phyloP scores from a whole-genome alignment of 30 jellyfish, hydroid and myxozoan species.

The Rhopilema esculentum region DNA sequence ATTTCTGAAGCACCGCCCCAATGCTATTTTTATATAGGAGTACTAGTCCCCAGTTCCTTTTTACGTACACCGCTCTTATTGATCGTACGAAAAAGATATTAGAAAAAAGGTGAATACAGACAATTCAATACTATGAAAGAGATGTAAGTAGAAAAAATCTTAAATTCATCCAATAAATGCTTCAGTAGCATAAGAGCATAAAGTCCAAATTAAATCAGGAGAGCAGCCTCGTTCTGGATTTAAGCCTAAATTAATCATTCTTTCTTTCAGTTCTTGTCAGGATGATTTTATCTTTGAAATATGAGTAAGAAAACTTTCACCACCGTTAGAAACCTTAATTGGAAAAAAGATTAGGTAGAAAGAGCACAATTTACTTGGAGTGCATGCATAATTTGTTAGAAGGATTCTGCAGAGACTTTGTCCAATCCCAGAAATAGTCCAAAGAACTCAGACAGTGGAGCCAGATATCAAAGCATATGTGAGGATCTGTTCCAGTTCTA shows the following conservation, averaged over 20 bases:
- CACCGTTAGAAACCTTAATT: not conserved
- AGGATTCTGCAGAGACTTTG: slow-evolving; percentile 47
- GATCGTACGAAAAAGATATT: not conserved
- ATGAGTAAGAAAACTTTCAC: slow-evolving; percentile 9
- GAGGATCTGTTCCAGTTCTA: slow-evolving; percentile 33
- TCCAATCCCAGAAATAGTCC: slow-evolving; percentile 23
- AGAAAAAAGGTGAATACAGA: slow-evolving; percentile 1
- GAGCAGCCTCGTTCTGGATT: slow-evolving; percentile 26
- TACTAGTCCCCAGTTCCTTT: slow-evolving; percentile 22
- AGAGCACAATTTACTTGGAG: slow-evolving; percentile 38
- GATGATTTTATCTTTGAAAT: slow-evolving; percentile 8
- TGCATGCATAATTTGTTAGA: slow-evolving; percentile 29
- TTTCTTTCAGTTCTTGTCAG: not conserved
- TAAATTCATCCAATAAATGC: slow-evolving; percentile 10
- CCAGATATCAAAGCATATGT: slow-evolving; percentile 44
- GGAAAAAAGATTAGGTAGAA: slow-evolving; percentile 37
- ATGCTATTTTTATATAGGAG: slow-evolving; percentile 37
- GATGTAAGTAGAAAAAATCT: slow-evolving; percentile 12
- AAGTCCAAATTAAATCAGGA: slow-evolving; percentile 12
- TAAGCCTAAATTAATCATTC: slow-evolving; percentile 3
- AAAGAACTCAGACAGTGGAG: slow-evolving; percentile 35
- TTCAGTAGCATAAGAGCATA: not conserved
- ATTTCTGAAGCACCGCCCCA: slow-evolving; percentile 37
- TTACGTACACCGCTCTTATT: slow-evolving; percentile 15
- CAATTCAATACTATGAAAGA: slow-evolving; percentile 7